Evolutionary conservation across 2,797 vertebrate species (phyloP).

Genomic region (Hylomyscus alleni): DNA sequence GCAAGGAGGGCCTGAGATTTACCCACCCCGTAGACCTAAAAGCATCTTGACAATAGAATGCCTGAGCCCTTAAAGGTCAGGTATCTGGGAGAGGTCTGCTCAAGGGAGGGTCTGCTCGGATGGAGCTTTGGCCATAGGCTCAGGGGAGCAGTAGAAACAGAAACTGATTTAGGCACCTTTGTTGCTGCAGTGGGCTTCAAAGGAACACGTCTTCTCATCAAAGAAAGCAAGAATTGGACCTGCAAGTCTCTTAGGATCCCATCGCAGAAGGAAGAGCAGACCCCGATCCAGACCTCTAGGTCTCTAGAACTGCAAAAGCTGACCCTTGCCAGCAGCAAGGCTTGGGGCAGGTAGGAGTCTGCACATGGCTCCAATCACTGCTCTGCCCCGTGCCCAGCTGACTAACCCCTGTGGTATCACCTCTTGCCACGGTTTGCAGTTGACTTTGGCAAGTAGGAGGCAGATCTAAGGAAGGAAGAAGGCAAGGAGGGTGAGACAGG

Average conservation of each 20-base stretch:
- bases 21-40: neutral
- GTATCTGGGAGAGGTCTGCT: neutral
- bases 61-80: neutral
- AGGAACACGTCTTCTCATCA: neutral
- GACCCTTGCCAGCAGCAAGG: neutral
- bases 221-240: conserved; percentile 1
- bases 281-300: neutral
- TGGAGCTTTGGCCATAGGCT: neutral
- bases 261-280: neutral
- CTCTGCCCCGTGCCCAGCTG: neutral
- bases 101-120: neutral
- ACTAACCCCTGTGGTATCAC: neutral
- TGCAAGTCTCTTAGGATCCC: neutral
- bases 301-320: neutral
- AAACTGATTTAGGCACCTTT: neutral
- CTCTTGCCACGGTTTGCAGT: neutral
- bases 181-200: neutral
- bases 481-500: neutral
- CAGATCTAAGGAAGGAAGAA: neutral
- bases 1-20: neutral
- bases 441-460: conserved; percentile 2
- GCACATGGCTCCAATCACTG: neutral
- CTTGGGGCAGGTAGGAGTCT: neutral
- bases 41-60: neutral
- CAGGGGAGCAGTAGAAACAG: neutral